These are phyloP conservation scores for Acropora yongei DNA, from an alignment of 64 coral and sea anemone genomes.

Conservation along the genomic window DNA sequence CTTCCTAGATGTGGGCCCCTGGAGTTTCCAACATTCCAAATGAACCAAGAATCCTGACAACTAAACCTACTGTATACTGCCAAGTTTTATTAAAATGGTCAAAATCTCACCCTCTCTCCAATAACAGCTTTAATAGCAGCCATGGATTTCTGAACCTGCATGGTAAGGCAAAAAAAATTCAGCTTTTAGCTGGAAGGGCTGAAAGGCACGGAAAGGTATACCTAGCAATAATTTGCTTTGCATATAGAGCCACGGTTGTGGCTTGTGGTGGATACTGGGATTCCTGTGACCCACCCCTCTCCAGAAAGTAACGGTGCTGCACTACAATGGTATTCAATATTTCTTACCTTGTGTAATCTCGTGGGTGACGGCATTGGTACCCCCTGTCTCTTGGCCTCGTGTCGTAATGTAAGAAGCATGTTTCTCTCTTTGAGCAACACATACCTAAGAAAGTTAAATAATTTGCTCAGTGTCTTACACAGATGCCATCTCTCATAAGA, in stretches of 20 bases:
- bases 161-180: neutral
- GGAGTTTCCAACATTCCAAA: no score
- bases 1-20: no score
- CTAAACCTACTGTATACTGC: neutral
- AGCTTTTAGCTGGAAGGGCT: neutral
- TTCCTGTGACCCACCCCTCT: no score
- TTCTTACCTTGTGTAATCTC: constrained; percentile 88
- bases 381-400: constrained; percentile 88
- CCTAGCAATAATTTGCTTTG: no score
- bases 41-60: no score
- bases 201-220: no score
- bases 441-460: constrained; percentile 62
- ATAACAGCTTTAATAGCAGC: constrained; percentile 89
- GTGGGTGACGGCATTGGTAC: constrained; percentile 91
- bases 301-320: no score
- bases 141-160: constrained; percentile 96
- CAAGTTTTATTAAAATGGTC: neutral
- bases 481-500: neutral
- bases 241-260: no score
- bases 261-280: no score
- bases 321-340: no score
- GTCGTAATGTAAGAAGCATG: constrained; percentile 85
- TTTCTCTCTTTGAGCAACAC: constrained; percentile 94
- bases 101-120: constrained; percentile 73
- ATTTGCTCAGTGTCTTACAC: neutral